phyloP scores from a whole-genome alignment of 2,888 invertebrate species.

The Drosophila eohydei region DNA sequence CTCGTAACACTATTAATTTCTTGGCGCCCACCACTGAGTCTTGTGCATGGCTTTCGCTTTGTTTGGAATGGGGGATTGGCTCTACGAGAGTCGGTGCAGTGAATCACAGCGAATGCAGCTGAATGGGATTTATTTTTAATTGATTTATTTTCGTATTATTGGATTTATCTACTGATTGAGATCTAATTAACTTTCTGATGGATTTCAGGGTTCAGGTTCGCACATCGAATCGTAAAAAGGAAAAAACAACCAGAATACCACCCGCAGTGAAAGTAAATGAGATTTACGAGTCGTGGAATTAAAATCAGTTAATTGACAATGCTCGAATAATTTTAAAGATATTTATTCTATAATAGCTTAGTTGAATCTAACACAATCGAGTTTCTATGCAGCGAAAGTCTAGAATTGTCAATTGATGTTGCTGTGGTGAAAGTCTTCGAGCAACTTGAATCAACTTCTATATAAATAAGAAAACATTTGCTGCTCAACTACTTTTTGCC shows the following conservation, averaged over 20 bases:
- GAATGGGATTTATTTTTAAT: conserved; percentile 63
- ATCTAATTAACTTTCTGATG: conserved; percentile 49
- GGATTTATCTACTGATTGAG: conserved; percentile 62
- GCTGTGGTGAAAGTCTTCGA: neutral
- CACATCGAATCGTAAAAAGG: conserved; percentile 22
- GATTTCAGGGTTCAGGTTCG: conserved; percentile 31
- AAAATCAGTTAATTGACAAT: conserved; percentile 49
- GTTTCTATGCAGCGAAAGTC: conserved; percentile 9
- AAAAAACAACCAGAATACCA: conserved; percentile 14
- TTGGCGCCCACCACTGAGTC: conserved; percentile 62
- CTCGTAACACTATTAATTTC: conserved; percentile 34
- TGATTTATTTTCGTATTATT: conserved; percentile 68
- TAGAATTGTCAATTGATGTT: conserved; percentile 12
- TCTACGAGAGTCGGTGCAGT: conserved; percentile 48
- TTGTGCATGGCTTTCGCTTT: conserved; percentile 33
- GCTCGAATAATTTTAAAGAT: conserved; percentile 16
- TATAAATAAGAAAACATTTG: neutral
- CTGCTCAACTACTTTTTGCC: neutral
- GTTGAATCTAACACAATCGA: neutral
- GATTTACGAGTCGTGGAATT: conserved; percentile 17
- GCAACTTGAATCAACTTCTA: neutral
- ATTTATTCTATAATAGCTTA: neutral
- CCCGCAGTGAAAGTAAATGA: conserved; percentile 45
- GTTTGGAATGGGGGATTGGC: conserved; percentile 54
- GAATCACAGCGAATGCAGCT: conserved; percentile 55